Conservation (phyloP, 1,140 invertebrate species). For the Zaprionus ornatus region DNA sequence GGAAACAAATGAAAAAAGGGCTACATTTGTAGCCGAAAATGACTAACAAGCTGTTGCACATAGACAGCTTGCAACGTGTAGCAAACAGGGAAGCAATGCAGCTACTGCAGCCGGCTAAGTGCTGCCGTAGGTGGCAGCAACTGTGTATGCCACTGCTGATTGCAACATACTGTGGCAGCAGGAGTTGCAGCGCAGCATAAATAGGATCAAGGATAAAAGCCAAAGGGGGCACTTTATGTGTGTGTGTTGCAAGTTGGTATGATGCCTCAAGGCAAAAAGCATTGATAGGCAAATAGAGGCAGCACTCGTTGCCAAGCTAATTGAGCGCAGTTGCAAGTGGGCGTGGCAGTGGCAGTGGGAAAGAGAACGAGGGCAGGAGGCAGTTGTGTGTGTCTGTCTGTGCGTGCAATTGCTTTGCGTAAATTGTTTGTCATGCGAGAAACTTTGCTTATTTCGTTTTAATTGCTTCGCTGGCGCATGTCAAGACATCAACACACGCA, state of each 20-base stretch:
- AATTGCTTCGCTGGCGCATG: slow-evolving; percentile 66
- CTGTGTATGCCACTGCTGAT: too few species aligned
- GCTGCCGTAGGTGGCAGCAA: not conserved
- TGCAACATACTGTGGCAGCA: slow-evolving; percentile 29
- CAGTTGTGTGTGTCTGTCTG: not conserved
- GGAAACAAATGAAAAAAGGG: not conserved
- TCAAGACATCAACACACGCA: slow-evolving; percentile 28
- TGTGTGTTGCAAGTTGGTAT: not conserved
- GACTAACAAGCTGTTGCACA: slow-evolving; percentile 1
- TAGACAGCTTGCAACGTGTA: not conserved
- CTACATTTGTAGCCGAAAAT: not conserved
- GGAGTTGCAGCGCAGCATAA: slow-evolving; percentile 37
- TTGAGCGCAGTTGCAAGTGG: slow-evolving; percentile 10
- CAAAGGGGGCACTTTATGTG: not conserved
- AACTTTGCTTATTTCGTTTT: slow-evolving; percentile 68
- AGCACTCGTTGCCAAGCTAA: slow-evolving; percentile 38
- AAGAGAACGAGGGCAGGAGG: not conserved
- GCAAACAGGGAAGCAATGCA: not conserved
- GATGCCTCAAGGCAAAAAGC: slow-evolving; percentile 41
- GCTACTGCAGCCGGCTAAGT: slow-evolving; percentile 36
- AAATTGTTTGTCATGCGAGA: slow-evolving; percentile 48
- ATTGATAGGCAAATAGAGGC: slow-evolving; percentile 56
- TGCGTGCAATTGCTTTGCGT: slow-evolving; percentile 36
- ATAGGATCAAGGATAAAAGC: slow-evolving; percentile 68
- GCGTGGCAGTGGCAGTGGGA: not conserved